A percentile compares a stretch with the other conserved stretches of the same genome.
phyloP scores from a whole-genome alignment of 1,140 invertebrate genomes.

The Drosophila ficusphila region DNA sequence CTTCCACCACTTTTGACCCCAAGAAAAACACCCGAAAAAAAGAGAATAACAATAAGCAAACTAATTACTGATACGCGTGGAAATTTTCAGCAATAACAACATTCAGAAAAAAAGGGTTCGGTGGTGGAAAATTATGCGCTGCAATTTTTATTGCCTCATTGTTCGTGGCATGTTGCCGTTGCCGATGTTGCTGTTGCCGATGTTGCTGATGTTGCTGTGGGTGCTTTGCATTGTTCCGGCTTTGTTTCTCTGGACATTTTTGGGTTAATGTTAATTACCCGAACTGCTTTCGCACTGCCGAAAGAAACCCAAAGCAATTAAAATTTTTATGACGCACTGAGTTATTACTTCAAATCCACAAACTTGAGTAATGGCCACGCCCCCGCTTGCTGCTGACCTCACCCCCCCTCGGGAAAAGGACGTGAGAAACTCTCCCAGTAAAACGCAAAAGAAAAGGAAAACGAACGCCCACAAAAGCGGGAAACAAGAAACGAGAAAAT shows the following conservation, averaged over 20 bases:
- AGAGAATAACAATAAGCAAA: constrained; percentile 65
- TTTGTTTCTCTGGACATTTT: constrained; percentile 72
- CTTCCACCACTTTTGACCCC: constrained; percentile 3
- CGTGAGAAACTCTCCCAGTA: constrained; percentile 66
- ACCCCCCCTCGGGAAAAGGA: constrained; percentile 39
- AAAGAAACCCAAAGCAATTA: constrained; percentile 77
- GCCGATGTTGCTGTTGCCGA: constrained; percentile 17
- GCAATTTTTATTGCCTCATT: constrained; percentile 83
- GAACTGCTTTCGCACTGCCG: constrained; percentile 79
- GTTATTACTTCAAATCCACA: constrained; percentile 82
- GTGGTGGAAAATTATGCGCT: constrained; percentile 72
- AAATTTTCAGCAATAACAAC: constrained; percentile 58
- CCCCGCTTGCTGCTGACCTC: constrained; percentile 8
- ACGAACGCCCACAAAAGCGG: constrained; percentile 60
- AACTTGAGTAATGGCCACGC: constrained; percentile 77
- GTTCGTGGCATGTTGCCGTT: constrained; percentile 60
- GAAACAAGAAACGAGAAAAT: constrained; percentile 28
- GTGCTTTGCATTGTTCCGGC: constrained; percentile 70
- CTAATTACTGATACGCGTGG: constrained; percentile 81
- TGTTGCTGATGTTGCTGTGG: constrained; percentile 46
- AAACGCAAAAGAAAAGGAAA: constrained; percentile 60
- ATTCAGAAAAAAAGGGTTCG: constrained; percentile 58
- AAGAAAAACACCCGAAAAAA: background rate
- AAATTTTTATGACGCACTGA: constrained; percentile 83
- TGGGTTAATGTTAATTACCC: constrained; percentile 82